Base-by-base conservation (phyloP, 1,140 invertebrate species). In the Sarcophaga peregrina region DNA sequence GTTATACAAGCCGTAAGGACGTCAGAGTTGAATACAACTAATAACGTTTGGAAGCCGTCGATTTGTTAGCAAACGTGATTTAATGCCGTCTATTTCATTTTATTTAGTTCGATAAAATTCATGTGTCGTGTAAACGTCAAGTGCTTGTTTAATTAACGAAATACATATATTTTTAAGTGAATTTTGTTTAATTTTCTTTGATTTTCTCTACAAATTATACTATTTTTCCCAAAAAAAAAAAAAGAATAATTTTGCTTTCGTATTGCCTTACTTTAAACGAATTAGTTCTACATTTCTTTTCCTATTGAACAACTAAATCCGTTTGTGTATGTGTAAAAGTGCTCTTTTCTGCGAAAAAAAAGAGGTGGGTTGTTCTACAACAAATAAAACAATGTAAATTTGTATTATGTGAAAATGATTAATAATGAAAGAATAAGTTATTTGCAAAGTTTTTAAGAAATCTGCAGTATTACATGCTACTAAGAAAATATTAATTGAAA, bases 111-210 rank as follows among this genome's bases (percentile, higher is more conserved):
- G 54, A 58, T 58, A 15, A 20, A 68, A 68, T 68, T 68, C 62
- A 68, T 68, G 62, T 25, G 62, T 20, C n/a, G 62, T 25, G 8
- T 68, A 68, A 68, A 68, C 62, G 62, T 68, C 62, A 68, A 68
- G 62, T 68, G n/a, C 17, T 68, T 68, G 20, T 68, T 58, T 13
- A n/a, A 20, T 68, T 20, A 68, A 9, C 20, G 20, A 68, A 68
- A 68, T 8, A 20, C 20, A 68, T 25, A 68, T 58, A 68, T 68
- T 20, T 68, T 68, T 68, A 17, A 68, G 62, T 68, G 62, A n/a
- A 68, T 68, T 68, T 68, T 68, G n/a, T 68, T 68, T 68, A 25
- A 68, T 68, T 68, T 68, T 68, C 0, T 68, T 68, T 52, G 54
- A 13, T 68, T 20, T 68, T 20, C n/a, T 68, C 62, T 8, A 68